Evolutionary conservation across 2,888 invertebrate species (phyloP), one percentile per base, ranked within the genome.

Genomic region (Neoitamus cyanurus): DNA sequence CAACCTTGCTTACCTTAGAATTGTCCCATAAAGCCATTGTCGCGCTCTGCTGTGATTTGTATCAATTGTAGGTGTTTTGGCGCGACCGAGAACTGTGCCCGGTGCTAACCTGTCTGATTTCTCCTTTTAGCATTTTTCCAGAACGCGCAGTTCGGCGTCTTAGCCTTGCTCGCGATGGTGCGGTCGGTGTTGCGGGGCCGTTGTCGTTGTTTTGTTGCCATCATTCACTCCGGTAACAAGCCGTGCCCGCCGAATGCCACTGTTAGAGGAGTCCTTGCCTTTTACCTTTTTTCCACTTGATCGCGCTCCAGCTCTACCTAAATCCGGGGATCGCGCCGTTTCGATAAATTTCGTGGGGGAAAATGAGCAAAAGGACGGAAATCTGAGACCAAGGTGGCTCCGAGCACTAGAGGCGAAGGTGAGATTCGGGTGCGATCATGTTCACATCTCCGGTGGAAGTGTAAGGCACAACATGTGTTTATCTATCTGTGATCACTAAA

Each of bases 401-500:
- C 46, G 77, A 28, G n/a, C 68, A 36, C 42, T 46, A 5, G 36
- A 20, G 36, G 46, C 25, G 48, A 68, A 68, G 58, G 77, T 58
- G 73, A 48, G 36, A 42, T 84, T 84, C 69, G 77, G 84, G 77
- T 78, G 77, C 36, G 78, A 73, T 84, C 77, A 84, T 84, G 84
- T 78, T 78, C 68, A 75, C 58, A 48, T 83, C 58, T 58, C 69
- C 46, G 42, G 77, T 48, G 31, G 36, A 84, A 84, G 78, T 84
- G 69, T 78, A 75, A 68, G 34, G 77, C 46, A 78, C 75, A 68
- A 84, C 84, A 84, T 84, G 46, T 84, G 84, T 84, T 84, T 84
- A 84, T 84, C 84, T 84, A 84, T 84, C 84, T 84, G 68, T 46
- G 77, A 84, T 84, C 84, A 69, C 42, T 37, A 69, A 77, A 84